These are phyloP conservation scores for Sebastes fasciatus DNA, from an alignment of 2,113 vertebrate genomes.

Conservation along the genomic window DNA sequence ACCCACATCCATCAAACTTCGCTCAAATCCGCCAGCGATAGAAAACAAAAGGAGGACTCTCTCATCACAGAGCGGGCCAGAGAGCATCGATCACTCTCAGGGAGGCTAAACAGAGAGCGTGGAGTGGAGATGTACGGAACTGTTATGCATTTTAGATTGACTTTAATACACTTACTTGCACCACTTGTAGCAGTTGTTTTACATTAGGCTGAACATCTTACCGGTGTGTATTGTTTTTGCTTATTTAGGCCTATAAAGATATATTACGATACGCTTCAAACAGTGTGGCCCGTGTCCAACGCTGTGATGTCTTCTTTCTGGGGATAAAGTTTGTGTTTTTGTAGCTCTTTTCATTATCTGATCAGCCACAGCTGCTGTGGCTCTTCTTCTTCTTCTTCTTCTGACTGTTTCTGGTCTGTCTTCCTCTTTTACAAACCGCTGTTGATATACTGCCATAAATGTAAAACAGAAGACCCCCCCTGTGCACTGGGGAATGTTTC, in stretches of 20 bases:
- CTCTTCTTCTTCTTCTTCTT: constrained; percentile 26
- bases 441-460: constrained; percentile 29
- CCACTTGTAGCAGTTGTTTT: constrained; percentile 44
- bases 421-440: constrained; percentile 15
- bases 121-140: constrained; percentile 37
- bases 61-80: constrained; percentile 69
- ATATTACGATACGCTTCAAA: constrained; percentile 25
- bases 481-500: constrained; percentile 1
- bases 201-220: constrained; percentile 25
- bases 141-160: constrained; percentile 42
- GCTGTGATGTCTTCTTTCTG: constrained; percentile 14
- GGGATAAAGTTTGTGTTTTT: constrained; percentile 44
- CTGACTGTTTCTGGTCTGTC: constrained; percentile 21
- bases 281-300: constrained; percentile 13
- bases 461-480: constrained; percentile 29
- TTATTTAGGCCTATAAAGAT: constrained; percentile 25
- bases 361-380: constrained; percentile 49
- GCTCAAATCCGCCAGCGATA: constrained; percentile 72
- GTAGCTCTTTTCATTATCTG: constrained; percentile 31
- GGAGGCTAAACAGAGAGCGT: constrained; percentile 53
- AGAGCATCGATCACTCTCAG: constrained; percentile 67
- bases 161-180: constrained; percentile 32
- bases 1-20: constrained; percentile 83
- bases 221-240: constrained; percentile 13
- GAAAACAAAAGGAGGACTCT: constrained; percentile 76